Evolutionary conservation across 1,140 invertebrate genomes (phyloP).

Genomic region (Antheraea mylitta): DNA sequence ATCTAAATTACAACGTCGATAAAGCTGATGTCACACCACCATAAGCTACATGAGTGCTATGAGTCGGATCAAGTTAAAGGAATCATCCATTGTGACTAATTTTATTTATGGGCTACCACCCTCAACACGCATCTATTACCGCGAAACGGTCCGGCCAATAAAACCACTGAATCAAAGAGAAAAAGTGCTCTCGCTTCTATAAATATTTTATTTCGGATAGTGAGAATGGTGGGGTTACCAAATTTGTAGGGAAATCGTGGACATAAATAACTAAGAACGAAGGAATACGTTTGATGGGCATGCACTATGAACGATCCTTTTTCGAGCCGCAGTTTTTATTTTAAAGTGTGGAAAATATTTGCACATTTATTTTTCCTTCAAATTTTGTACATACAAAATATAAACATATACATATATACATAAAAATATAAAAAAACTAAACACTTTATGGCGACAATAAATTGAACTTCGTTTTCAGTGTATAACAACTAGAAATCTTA

Average conservation of each 20-base stretch:
- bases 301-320: constrained; percentile 5
- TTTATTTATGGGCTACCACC: constrained; percentile 64
- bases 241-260: constrained; percentile 9
- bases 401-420: too few species aligned
- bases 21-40: constrained; percentile 19
- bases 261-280: not conserved
- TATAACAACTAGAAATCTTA: too few species aligned
- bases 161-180: constrained; percentile 78
- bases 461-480: too few species aligned
- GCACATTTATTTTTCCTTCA: too few species aligned
- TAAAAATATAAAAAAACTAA: too few species aligned
- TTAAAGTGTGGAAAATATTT: too few species aligned
- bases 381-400: too few species aligned
- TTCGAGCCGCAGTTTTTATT: too few species aligned
- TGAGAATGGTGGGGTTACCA: constrained; percentile 60
- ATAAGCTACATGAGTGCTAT: constrained; percentile 37
- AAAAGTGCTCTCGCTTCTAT: constrained; percentile 72
- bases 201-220: constrained; percentile 78
- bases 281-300: not conserved
- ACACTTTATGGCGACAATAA: too few species aligned
- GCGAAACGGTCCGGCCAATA: constrained; percentile 67
- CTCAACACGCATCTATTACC: constrained; percentile 64
- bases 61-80: constrained; percentile 44
- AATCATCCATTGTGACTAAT: constrained; percentile 66
- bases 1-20: constrained; percentile 21